These are phyloP conservation scores for Leptopilina syphax DNA, from an alignment of 2,888 invertebrate genomes.

Conservation along the genomic window DNA sequence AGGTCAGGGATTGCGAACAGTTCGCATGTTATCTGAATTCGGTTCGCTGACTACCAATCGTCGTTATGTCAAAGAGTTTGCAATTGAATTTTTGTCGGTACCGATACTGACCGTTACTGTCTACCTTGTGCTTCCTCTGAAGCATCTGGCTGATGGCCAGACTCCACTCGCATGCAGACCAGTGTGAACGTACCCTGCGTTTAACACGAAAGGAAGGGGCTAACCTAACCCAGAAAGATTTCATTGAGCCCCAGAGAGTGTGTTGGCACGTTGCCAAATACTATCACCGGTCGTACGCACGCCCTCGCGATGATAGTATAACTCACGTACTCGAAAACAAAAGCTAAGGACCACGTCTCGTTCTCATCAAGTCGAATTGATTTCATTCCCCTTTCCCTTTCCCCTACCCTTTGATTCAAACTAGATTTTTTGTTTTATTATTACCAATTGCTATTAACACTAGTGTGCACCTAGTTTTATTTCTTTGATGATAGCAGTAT, in stretches of 20 bases:
- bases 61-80: constrained; percentile 44
- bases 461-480: too few species aligned
- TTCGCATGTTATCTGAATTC: constrained; percentile 51
- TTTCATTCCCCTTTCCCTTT: constrained; percentile 38
- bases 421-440: too few species aligned
- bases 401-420: too few species aligned
- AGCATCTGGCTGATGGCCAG: constrained; percentile 66
- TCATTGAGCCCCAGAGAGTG: constrained; percentile 72
- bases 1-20: too few species aligned
- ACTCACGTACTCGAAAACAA: constrained; percentile 50
- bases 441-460: too few species aligned
- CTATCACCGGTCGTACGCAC: constrained; percentile 65
- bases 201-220: constrained; percentile 68
- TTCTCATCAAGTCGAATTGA: constrained; percentile 49
- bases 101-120: constrained; percentile 67
- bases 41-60: constrained; percentile 51
- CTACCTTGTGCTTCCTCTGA: constrained; percentile 55
- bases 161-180: constrained; percentile 55
- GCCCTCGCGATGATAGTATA: constrained; percentile 61
- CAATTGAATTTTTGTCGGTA: constrained; percentile 56
- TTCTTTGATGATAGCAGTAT: too few species aligned
- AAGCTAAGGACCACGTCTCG: constrained; percentile 46
- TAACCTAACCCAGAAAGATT: constrained; percentile 75
- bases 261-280: constrained; percentile 72
- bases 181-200: constrained; percentile 70